Base-by-base conservation (phyloP, 2,888 invertebrate genomes). In the Pyrrhosoma nymphula region DNA sequence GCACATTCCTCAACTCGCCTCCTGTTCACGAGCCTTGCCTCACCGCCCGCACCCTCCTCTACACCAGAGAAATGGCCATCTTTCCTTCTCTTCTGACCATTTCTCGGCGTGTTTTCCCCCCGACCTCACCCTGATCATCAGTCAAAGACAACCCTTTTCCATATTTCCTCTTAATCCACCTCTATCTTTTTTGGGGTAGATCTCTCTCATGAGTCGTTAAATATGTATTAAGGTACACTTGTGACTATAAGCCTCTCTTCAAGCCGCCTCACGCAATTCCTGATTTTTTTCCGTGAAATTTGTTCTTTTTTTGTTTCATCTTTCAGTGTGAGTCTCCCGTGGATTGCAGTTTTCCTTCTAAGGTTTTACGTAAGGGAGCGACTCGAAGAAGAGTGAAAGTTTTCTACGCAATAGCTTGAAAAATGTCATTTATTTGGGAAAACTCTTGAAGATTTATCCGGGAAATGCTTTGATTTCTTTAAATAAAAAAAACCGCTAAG, bases 1-100 rank as follows among this genome's bases (percentile, higher is more conserved):
- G 89, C 89, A 56, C 56, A 56, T 56, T 89, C 89, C 56, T 89
- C 89, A 89, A 89, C 89, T 89, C 56, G 89, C 89, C 89, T 47
- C 89, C 89, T 56, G 89, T n/a, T 89, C 89, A 26, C 26, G 56
- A 18, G 35, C 82, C 35, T 82, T 18, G 16, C 82, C 82, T 82
- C 35, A 14, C 26, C 55, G 20, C 89, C 55, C 23, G 20, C n/a
- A 6, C 56, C 55, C 89, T n/a, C 55, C 26, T 55, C 56, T 0
- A 6, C n/a, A 56, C 6, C 35, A 18, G 35, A 4, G 82, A 82
- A 82, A 82, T 82, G 26, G 35, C 35, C 82, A 35, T 16, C 35
- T 35, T 82, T 35, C 35, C 82, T 82, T 35, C 82, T 82, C n/a
- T 82, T 82, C 26, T 35, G 82, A 35, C 35, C 30, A 47, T 56